Conservation (phyloP, 2,888 invertebrate genomes). For the Drosophila emarginata region DNA sequence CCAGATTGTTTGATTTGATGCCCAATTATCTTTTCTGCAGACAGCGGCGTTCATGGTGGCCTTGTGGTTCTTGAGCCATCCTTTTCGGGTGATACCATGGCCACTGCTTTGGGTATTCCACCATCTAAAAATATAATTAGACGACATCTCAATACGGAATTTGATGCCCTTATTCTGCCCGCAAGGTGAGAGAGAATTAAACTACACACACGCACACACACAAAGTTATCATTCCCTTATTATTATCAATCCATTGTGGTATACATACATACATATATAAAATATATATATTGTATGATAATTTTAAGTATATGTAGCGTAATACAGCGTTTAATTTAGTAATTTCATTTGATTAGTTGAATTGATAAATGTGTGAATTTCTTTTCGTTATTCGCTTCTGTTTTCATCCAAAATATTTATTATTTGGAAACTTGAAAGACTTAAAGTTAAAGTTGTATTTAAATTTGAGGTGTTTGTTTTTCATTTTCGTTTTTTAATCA, state of each 20-base stretch:
- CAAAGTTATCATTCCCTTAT: slow-evolving; percentile 24
- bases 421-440: background rate
- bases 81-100: slow-evolving; percentile 97
- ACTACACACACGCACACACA: slow-evolving; percentile 1
- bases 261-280: slow-evolving; percentile 30
- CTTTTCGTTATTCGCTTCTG: slow-evolving; percentile 19
- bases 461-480: background rate
- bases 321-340: slow-evolving; percentile 63
- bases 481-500: background rate
- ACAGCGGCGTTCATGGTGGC: slow-evolving; percentile 97
- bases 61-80: slow-evolving; percentile 96
- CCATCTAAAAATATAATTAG: slow-evolving; percentile 96
- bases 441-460: background rate
- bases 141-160: slow-evolving; percentile 94
- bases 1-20: slow-evolving; percentile 22
- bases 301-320: slow-evolving; percentile 55
- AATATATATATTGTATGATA: slow-evolving; percentile 24
- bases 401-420: background rate
- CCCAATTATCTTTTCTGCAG: slow-evolving; percentile 82
- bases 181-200: slow-evolving; percentile 88
- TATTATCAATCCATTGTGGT: slow-evolving; percentile 13
- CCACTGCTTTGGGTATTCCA: slow-evolving; percentile 95
- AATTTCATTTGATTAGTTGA: slow-evolving; percentile 45
- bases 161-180: slow-evolving; percentile 94
- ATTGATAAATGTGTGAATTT: slow-evolving; percentile 40